These are phyloP conservation scores for Junonia oenone DNA, from an alignment of 2,888 invertebrate genomes.

Conservation along the genomic window DNA sequence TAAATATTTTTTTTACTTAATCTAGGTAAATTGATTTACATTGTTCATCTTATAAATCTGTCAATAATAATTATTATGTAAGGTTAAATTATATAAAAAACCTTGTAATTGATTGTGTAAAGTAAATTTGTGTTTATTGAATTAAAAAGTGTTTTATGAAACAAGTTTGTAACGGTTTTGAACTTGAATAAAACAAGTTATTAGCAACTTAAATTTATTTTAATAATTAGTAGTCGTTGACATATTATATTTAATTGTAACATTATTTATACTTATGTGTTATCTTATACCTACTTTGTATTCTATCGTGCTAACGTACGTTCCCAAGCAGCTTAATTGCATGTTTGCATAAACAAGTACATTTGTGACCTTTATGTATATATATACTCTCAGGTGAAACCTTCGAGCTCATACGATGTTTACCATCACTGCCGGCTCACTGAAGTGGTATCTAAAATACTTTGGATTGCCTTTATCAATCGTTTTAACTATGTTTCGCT, in stretches of 20 bases:
- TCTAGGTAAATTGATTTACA: too few species aligned
- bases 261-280: not conserved
- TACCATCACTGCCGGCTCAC: conserved; percentile 23
- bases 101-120: too few species aligned
- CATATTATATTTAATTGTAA: too few species aligned
- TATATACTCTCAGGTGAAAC: conserved; percentile 8
- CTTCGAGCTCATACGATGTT: conserved; percentile 3
- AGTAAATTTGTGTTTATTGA: not conserved
- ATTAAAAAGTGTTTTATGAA: not conserved
- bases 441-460: conserved; percentile 54
- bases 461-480: conserved; percentile 55
- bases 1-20: not conserved
- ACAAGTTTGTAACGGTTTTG: not conserved
- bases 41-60: too few species aligned
- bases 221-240: too few species aligned
- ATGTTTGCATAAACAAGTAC: not conserved
- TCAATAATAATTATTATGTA: too few species aligned
- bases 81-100: too few species aligned
- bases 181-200: too few species aligned
- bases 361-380: conserved; percentile 8
- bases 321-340: not conserved
- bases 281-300: not conserved
- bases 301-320: not conserved
- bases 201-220: too few species aligned
- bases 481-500: conserved; percentile 47